Conservation (phyloP, 1,140 invertebrate species). For the Venustaconcha ellipsiformis region DNA sequence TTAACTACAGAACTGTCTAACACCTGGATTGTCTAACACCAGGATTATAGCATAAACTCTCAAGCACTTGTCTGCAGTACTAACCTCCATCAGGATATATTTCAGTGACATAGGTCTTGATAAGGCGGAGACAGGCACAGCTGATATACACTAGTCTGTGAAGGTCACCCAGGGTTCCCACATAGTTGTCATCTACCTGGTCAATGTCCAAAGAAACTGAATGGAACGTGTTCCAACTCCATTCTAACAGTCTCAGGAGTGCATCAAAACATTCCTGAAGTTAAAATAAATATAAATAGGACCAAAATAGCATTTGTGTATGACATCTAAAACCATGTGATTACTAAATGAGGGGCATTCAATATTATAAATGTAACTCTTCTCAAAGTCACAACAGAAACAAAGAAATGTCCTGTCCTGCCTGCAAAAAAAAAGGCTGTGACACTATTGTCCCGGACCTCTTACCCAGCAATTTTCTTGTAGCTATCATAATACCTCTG, state of each 20-base stretch:
- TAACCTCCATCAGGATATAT: conserved; percentile 84
- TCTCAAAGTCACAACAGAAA: neutral
- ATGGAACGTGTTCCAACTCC: conserved; percentile 72
- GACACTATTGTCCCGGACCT: too few relatives aligned
- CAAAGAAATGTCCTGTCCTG: too few relatives aligned
- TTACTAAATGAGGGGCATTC: neutral
- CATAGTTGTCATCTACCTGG: conserved; percentile 51
- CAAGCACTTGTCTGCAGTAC: conserved; percentile 2
- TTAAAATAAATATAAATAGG: conserved; percentile 9
- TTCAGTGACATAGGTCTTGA: conserved; percentile 88
- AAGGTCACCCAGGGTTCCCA: conserved; percentile 71
- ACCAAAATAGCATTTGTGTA: neutral
- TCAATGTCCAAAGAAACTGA: conserved; percentile 72
- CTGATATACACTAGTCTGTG: conserved; percentile 90
- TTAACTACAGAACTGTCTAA: too few relatives aligned
- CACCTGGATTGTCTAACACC: too few relatives aligned
- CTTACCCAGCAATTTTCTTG: too few relatives aligned
- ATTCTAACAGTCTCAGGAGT: conserved; percentile 75
- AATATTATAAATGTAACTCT: neutral
- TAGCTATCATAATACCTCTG: too few relatives aligned
- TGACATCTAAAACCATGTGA: too few relatives aligned
- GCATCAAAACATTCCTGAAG: conserved; percentile 84
- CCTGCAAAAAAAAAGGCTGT: too few relatives aligned
- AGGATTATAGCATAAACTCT: too few relatives aligned
- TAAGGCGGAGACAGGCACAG: conserved; percentile 82